These are phyloP conservation scores for Actenoides hombroni DNA, from an alignment of 2,113 vertebrate species.

Conservation along the genomic window DNA sequence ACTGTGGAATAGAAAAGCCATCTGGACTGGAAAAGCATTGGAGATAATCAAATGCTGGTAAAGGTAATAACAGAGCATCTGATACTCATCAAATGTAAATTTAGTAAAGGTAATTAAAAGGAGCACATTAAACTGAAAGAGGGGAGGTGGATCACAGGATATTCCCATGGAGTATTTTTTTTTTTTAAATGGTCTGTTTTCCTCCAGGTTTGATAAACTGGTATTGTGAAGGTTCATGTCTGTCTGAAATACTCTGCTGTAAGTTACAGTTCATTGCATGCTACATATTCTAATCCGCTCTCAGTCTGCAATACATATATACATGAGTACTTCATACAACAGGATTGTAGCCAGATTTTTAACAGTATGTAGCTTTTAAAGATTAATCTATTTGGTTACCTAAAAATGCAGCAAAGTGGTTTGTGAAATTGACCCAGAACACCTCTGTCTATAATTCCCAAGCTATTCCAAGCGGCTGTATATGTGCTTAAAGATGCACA, in stretches of 20 bases:
- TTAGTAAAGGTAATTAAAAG: conserved; percentile 27
- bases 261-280: not conserved
- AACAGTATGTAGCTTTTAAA: not conserved
- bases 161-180: not conserved
- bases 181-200: not conserved
- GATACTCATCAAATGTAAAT: conserved; percentile 9
- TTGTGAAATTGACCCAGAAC: not conserved
- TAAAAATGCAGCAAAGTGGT: not conserved
- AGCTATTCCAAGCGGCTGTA: not conserved
- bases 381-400: not conserved
- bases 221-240: not conserved
- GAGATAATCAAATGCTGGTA: not conserved
- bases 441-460: not conserved
- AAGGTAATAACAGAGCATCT: conserved; percentile 1
- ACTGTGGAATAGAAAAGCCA: not conserved
- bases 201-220: not conserved
- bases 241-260: not conserved
- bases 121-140: not conserved
- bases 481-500: not conserved
- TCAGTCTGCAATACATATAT: not conserved
- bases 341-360: not conserved
- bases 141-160: not conserved
- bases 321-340: not conserved
- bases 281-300: not conserved
- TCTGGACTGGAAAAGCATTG: not conserved